Base-by-base conservation (phyloP, 64 coral and sea anemone species). In the Montipora foliosa region DNA sequence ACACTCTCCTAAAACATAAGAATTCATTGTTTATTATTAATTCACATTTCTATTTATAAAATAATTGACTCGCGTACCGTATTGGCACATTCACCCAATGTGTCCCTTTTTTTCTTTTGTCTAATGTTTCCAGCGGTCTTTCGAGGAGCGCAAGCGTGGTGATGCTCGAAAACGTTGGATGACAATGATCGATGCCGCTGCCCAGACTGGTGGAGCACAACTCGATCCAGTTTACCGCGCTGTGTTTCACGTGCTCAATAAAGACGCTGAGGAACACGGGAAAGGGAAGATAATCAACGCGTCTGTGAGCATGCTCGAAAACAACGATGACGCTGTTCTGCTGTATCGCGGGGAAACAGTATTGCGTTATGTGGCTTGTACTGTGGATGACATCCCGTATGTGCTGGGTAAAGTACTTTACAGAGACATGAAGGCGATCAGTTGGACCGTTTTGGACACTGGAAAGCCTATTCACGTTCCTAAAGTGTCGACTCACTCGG, bases 381-480 rank as follows among this genome's bases (percentile, higher is more conserved):
- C 98, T 2, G 47, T 66, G 61, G 95, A 99, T 46, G 98, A 99
- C 80, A 92, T 94, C 22, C 88, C 91, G 8, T 89, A 92, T 85
- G 88, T 99, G 58, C 64, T 99, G 5, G 95, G 95, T 2, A 99
- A 96, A 90, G 66, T 91, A 44, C 74, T 99, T 29, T 99, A 96
- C 47, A 94, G 98, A 79, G 94, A 99, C 51, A 96, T 95, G 95
- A 96, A 96, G 14, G 89, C 92, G 19, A 85, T 96, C 49, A 96
- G 95, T 58, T 99, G 95, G 92, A 75, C 95, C 4, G 95, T 92
- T 12, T 95, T 99, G 73, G 98, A 99, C 76, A 79, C 98, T 81
- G 98, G 98, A 21, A 99, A 99, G 47, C 95, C 98, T 6, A 95
- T 99, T 25, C 98, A 99, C 17, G 95, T 99, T 4, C 92, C 95